Evolutionary conservation across 2,888 invertebrate genomes (phyloP).

Genomic region (Amblyteles armatorius): DNA sequence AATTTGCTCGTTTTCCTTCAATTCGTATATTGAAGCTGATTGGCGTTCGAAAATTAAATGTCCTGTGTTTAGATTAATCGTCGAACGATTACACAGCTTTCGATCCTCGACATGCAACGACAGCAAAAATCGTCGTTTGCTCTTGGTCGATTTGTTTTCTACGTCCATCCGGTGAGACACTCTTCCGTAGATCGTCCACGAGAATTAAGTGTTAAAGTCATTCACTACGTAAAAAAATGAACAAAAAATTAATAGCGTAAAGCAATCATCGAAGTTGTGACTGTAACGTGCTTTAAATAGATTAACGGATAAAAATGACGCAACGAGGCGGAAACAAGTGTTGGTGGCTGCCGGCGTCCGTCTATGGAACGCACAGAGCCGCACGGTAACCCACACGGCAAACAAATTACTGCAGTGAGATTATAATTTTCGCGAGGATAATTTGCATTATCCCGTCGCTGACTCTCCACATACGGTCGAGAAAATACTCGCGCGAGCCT

Average conservation of each 20-base stretch:
- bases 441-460: neutral
- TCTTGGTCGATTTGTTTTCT: neutral
- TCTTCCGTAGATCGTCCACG: neutral
- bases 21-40: neutral
- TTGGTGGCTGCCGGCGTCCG: neutral
- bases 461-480: neutral
- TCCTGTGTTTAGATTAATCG: neutral
- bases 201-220: neutral
- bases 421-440: slow-evolving; percentile 5
- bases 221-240: neutral
- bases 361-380: slow-evolving; percentile 10
- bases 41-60: neutral
- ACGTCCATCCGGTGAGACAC: neutral
- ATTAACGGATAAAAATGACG: slow-evolving; percentile 53
- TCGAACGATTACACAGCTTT: slow-evolving; percentile 1
- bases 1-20: neutral
- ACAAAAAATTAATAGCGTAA: slow-evolving; percentile 13
- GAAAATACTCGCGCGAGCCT: neutral
- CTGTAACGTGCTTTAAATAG: slow-evolving; percentile 53
- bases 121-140: neutral
- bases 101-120: neutral
- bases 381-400: neutral
- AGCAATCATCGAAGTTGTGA: slow-evolving; percentile 24
- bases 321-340: slow-evolving; percentile 54
- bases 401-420: neutral